Percentiles rank a stretch among this genome's conserved stretches.
phyloP scores from a whole-genome alignment of 1,140 invertebrate genomes.

The Drosophila jambulina region DNA sequence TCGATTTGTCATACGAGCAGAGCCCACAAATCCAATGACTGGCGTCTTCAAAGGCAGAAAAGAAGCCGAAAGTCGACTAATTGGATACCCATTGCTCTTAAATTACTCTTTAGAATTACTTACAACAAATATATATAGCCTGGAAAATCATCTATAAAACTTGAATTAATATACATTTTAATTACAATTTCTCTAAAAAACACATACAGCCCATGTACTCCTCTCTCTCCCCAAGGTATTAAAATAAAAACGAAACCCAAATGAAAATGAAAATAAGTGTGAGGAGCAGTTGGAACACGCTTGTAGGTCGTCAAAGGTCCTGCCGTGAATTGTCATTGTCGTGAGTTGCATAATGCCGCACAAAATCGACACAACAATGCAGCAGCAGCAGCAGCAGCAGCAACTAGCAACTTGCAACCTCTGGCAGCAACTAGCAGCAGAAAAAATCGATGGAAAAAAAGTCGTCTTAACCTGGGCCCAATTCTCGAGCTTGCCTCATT shows the following conservation, averaged over 20 bases:
- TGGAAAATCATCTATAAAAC: background rate
- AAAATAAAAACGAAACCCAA: slow-evolving; percentile 31
- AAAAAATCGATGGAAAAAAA: slow-evolving; percentile 17
- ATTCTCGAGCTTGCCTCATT: slow-evolving; percentile 72
- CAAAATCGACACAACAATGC: slow-evolving; percentile 76
- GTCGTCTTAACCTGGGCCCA: slow-evolving; percentile 48
- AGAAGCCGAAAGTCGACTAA: background rate
- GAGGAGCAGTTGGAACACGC: slow-evolving; percentile 74
- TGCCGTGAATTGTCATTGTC: slow-evolving; percentile 85
- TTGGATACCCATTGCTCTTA: background rate
- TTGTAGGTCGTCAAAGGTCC: slow-evolving; percentile 84
- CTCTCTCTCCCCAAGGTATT: background rate
- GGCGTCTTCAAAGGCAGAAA: slow-evolving; percentile 19
- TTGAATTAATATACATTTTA: background rate
- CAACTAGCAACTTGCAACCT: slow-evolving; percentile 24
- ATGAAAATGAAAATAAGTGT: slow-evolving; percentile 53
- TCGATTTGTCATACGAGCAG: slow-evolving; percentile 79
- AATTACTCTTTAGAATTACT: background rate
- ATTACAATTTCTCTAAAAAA: background rate
- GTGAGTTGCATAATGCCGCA: slow-evolving; percentile 84
- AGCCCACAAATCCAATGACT: slow-evolving; percentile 14
- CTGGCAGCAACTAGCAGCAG: slow-evolving; percentile 29
- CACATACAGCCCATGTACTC: background rate
- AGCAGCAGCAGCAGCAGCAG: slow-evolving; percentile 36
- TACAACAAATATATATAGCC: no score